A percentile compares a stretch with the other conserved stretches of the same genome.
phyloP scores from a whole-genome alignment of 23 tunicate species.

The Halocynthia roretzi region DNA sequence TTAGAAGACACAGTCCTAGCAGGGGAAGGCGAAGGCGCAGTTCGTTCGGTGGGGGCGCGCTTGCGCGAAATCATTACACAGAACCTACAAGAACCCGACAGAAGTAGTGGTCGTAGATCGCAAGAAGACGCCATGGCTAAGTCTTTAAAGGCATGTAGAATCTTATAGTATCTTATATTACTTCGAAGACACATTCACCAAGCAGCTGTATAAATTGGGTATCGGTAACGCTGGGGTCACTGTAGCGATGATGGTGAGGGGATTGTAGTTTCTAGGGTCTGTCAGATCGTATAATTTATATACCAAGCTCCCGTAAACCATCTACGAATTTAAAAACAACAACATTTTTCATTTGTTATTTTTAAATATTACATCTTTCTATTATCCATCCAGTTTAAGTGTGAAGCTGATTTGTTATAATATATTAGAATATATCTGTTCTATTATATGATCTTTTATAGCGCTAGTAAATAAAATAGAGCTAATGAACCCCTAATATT shows the following conservation, averaged over 20 bases:
- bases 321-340: no score
- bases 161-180: background rate
- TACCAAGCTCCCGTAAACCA: no score
- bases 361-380: no score
- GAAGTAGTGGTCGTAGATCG: conserved; percentile 24
- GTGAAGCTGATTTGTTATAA: no score
- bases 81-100: conserved; percentile 82
- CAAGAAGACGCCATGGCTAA: conserved; percentile 56
- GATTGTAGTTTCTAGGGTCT: no score
- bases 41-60: conserved; percentile 81
- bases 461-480: no score
- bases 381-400: no score
- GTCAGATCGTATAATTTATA: no score
- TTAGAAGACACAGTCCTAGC: conserved; percentile 16
- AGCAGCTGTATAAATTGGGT: background rate
- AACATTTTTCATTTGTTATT: no score
- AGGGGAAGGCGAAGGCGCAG: conserved; percentile 27
- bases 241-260: background rate
- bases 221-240: background rate
- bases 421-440: no score
- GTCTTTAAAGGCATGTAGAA: conserved; percentile 46
- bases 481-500: background rate
- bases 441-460: no score
- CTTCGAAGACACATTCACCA: background rate
- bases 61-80: conserved; percentile 91